Percentiles rank a stretch among this genome's conserved stretches.
Conservation (phyloP, 2,797 vertebrate species). For the Hephaestus fuliginosus region DNA sequence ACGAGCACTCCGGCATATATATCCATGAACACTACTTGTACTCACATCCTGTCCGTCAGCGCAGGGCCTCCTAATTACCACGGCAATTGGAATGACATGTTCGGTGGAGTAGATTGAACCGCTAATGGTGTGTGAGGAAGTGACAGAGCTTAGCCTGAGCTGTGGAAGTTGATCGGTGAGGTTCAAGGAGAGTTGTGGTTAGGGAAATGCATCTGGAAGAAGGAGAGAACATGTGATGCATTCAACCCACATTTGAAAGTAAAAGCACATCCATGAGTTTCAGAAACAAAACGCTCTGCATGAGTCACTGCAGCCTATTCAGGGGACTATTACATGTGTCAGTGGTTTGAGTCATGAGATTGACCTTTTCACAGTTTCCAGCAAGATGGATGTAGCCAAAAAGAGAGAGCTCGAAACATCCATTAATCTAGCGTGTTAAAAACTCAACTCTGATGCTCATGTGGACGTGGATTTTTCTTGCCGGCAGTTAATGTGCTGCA, state of each 20-base stretch:
- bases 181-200: conserved; percentile 18
- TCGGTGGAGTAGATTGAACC: conserved; percentile 33
- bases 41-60: conserved; percentile 33
- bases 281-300: conserved; percentile 9
- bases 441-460: conserved; percentile 12
- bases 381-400: conserved; percentile 44
- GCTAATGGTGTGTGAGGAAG: conserved; percentile 33
- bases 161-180: conserved; percentile 22
- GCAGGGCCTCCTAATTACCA: conserved; percentile 50
- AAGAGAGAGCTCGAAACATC: conserved; percentile 36
- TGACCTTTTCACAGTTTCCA: conserved; percentile 68
- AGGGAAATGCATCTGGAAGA: neutral
- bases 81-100: conserved; percentile 49
- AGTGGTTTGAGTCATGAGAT: conserved; percentile 53
- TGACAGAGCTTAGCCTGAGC: conserved; percentile 13
- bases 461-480: neutral
- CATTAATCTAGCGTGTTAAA: conserved; percentile 41
- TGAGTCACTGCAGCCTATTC: conserved; percentile 53
- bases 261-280: conserved; percentile 12
- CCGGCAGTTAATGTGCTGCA: conserved; percentile 14
- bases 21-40: conserved; percentile 3
- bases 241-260: conserved; percentile 9
- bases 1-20: neutral
- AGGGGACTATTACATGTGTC: conserved; percentile 52
- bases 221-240: neutral